Evolutionary conservation across 1,140 invertebrate genomes (phyloP).

Genomic region (Drosophila hydei): DNA sequence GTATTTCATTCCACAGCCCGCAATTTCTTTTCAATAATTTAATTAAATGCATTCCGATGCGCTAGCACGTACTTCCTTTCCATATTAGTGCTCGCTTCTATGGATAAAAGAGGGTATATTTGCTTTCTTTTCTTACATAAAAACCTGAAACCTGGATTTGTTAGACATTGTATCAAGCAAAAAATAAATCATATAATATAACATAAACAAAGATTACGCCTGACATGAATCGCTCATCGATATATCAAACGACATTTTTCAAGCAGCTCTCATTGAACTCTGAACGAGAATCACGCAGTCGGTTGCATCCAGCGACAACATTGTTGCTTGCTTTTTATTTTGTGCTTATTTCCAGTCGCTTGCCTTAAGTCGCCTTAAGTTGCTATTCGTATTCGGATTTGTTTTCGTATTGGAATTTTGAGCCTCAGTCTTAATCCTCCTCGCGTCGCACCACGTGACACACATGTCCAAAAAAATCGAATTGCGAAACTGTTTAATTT

Average conservation of each 20-base stretch:
- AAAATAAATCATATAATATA: no score
- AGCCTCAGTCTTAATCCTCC: constrained; percentile 1
- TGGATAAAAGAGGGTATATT: background rate
- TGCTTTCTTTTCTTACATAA: no score
- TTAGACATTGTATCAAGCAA: no score
- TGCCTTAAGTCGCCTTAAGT: constrained; percentile 27
- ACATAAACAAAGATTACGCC: no score
- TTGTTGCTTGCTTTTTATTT: background rate
- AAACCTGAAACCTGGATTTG: no score
- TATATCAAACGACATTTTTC: no score
- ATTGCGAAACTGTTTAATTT: constrained; percentile 78
- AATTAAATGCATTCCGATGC: constrained; percentile 76
- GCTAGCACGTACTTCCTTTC: constrained; percentile 67
- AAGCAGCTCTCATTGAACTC: no score
- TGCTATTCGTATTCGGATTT: constrained; percentile 21
- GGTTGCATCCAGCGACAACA: background rate
- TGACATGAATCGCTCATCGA: no score
- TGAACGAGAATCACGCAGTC: background rate
- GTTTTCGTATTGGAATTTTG: constrained; percentile 21
- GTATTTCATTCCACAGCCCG: constrained; percentile 41
- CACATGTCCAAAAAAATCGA: constrained; percentile 73
- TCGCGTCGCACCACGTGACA: constrained; percentile 55
- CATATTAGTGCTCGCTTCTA: constrained; percentile 7
- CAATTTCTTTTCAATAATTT: constrained; percentile 54
- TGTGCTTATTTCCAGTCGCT: constrained; percentile 7